Base-by-base conservation (phyloP, 1,140 invertebrate species). In the Teleopsis dalmanni region DNA sequence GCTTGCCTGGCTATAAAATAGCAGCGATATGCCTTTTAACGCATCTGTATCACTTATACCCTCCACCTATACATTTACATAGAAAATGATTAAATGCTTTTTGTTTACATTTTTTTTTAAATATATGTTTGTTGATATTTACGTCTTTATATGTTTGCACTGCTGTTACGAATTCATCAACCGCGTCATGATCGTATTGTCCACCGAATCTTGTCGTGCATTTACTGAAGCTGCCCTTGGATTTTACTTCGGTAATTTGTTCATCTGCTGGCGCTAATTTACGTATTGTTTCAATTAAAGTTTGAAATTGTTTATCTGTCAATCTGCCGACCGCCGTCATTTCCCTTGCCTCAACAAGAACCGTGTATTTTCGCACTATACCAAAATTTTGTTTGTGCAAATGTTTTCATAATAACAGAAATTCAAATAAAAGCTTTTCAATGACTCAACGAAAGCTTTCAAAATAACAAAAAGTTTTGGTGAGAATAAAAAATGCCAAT, bases 1-100 rank as follows among this genome's bases (percentile, higher is more conserved):
- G 2, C 70, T 70, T 5, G 73, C 73, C 5, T 62, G 35, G 14
- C 62, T 68, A 11, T 52, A 58, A 21, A 75, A 56, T 3, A 75
- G 57, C 50, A 75, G 57, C 1, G 71, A 62, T 4, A 75, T 27
- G 3, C 72, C 71, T 49, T 60, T 62, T 4, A 73, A 43, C 5
- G 71, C 72, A 46, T 71, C 70, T 33, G 61, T 57, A 47, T 75
- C 70, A 33, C 34, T 51, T 6, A 75, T 63, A 10, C 47, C 25
- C 7, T 67, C 60, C 50, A 67, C n/a, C n/a, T n/a, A n/a, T n/a
- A n/a, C n/a, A n/a, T n/a, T n/a, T n/a, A n/a, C n/a, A n/a, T n/a
- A n/a, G n/a, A n/a, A n/a, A n/a, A n/a, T n/a, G n/a, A n/a, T n/a
- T n/a, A n/a, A n/a, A 26, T 42, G 27, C 13, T 31, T 13, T 31